Evolutionary conservation across 2,888 invertebrate species (phyloP).

Genomic region (Zhuqinia jingwanae): DNA sequence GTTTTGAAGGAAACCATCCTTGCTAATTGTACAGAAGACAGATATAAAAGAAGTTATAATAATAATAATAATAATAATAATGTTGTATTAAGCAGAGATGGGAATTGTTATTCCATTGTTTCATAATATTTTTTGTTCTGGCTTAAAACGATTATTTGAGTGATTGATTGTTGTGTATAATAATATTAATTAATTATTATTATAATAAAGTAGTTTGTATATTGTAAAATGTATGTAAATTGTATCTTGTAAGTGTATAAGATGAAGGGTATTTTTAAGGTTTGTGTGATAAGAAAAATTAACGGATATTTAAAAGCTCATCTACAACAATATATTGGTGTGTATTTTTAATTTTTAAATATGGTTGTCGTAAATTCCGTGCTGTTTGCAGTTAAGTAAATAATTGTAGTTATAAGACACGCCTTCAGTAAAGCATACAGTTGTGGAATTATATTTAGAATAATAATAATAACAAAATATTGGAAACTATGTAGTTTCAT

Average conservation of each 20-base stretch:
- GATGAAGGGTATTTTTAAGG: conserved; percentile 4
- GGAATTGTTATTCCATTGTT: no score
- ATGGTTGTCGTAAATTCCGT: not conserved
- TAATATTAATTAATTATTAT: no score
- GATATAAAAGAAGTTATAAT: not conserved
- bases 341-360: not conserved
- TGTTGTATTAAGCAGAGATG: no score
- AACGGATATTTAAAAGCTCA: conserved; percentile 44
- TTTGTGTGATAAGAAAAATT: conserved; percentile 5
- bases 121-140: no score
- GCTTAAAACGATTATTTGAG: not conserved
- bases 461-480: no score
- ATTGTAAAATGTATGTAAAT: not conserved
- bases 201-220: conserved; percentile 1
- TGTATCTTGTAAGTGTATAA: not conserved
- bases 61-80: no score
- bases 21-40: conserved; percentile 25
- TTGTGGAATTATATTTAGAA: not conserved
- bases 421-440: not conserved
- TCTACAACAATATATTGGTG: conserved; percentile 21
- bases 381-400: not conserved
- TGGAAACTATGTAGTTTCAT: no score
- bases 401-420: not conserved
- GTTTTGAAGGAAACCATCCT: not conserved
- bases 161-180: conserved; percentile 32